These are phyloP conservation scores for Hemibagrus guttatus DNA, from an alignment of 2,797 vertebrate species.

Conservation along the genomic window DNA sequence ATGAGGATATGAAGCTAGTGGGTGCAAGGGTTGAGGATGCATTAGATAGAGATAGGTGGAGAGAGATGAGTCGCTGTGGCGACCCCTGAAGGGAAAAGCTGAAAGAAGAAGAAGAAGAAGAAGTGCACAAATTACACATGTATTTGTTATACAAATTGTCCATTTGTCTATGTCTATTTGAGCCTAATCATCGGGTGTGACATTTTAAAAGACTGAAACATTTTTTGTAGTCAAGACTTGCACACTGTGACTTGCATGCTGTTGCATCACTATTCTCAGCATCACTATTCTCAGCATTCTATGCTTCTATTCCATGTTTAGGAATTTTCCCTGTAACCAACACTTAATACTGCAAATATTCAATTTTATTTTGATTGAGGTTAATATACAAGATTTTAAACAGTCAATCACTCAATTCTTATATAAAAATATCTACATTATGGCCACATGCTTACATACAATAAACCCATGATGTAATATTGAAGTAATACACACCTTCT, in stretches of 20 bases:
- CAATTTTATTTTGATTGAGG: background rate
- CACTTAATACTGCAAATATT: background rate
- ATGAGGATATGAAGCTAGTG: no score
- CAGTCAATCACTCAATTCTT: background rate
- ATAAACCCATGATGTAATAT: slow-evolving; percentile 1
- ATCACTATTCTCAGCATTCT: slow-evolving; percentile 30
- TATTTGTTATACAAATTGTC: background rate
- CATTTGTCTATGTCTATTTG: background rate
- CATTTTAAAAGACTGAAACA: background rate
- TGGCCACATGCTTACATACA: background rate
- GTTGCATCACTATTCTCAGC: slow-evolving; percentile 29
- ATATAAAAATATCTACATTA: background rate
- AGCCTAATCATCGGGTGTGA: background rate
- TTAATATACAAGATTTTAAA: background rate
- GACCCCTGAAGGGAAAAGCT: no score
- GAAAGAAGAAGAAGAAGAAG: no score
- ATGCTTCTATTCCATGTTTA: background rate
- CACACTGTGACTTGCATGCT: slow-evolving; percentile 1
- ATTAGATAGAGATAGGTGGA: no score
- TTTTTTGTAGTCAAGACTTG: background rate
- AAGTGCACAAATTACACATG: no score
- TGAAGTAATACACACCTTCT: slow-evolving; percentile 36
- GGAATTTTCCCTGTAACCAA: background rate
- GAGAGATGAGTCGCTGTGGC: no score
- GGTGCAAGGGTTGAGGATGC: no score